phyloP scores from a whole-genome alignment of 1,140 invertebrate species.

The Magallana gigas region DNA sequence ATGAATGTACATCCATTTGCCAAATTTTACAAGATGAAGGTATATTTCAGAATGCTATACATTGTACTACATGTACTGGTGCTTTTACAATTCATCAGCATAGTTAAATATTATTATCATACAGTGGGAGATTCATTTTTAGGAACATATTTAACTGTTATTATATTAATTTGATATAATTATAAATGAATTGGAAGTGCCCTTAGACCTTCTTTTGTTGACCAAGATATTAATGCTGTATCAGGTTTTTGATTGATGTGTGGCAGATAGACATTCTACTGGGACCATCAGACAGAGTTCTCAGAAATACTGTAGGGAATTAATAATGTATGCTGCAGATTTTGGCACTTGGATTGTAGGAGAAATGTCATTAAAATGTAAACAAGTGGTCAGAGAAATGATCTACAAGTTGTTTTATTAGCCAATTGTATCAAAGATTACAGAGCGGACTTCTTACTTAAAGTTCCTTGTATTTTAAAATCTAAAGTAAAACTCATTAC shows the following conservation, averaged over 20 bases:
- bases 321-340: conserved; percentile 14
- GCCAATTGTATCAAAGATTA: neutral
- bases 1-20: no score
- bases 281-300: no score
- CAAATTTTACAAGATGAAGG: no score
- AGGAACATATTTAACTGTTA: no score
- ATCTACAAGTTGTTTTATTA: neutral
- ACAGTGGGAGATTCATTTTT: no score
- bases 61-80: no score
- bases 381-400: conserved; percentile 22
- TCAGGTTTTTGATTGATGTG: neutral
- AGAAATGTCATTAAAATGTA: conserved; percentile 6
- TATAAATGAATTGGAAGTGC: neutral
- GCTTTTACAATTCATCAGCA: no score
- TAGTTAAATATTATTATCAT: no score
- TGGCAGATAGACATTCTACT: neutral
- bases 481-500: conserved; percentile 4
- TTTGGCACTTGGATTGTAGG: conserved; percentile 6
- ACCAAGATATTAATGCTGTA: neutral
- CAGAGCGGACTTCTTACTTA: neutral
- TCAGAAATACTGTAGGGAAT: neutral
- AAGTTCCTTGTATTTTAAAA: conserved; percentile 17
- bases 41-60: no score
- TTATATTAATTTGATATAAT: no score
- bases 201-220: neutral